Evolutionary conservation across 2,113 vertebrate genomes (phyloP).

Genomic region (Etheostoma cragini): DNA sequence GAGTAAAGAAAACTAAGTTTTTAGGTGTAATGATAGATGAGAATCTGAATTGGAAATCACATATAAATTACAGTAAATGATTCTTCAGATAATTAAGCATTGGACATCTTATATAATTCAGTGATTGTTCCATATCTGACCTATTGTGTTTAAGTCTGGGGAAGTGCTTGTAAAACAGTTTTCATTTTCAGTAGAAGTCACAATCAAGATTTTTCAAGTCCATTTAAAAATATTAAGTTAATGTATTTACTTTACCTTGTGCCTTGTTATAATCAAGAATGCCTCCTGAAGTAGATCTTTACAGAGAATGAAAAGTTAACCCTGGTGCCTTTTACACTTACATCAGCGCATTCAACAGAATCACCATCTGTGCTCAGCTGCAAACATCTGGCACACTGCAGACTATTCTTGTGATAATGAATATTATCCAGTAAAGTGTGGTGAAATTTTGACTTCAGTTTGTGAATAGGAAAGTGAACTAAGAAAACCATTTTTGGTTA

Average conservation of each 20-base stretch:
- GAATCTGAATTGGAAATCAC: too few relatives aligned
- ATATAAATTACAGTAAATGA: too few relatives aligned
- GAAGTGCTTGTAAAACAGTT: too few relatives aligned
- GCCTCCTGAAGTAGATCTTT: neutral
- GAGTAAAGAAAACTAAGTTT: too few relatives aligned
- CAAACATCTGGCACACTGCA: constrained; percentile 53
- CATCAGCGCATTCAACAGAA: constrained; percentile 10
- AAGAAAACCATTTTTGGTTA: neutral
- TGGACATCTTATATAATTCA: too few relatives aligned
- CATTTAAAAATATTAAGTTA: too few relatives aligned
- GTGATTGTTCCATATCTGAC: too few relatives aligned
- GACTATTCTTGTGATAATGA: constrained; percentile 44
- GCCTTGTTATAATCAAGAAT: neutral
- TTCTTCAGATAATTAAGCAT: too few relatives aligned
- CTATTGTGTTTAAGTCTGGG: too few relatives aligned
- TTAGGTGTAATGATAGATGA: too few relatives aligned
- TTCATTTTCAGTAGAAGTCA: too few relatives aligned
- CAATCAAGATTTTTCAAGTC: too few relatives aligned
- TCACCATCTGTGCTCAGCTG: constrained; percentile 22
- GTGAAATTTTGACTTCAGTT: neutral
- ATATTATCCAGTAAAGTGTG: constrained; percentile 16
- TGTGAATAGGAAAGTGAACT: neutral
- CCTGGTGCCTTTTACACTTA: neutral
- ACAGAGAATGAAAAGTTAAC: constrained; percentile 1
- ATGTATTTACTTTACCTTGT: neutral